These are phyloP conservation scores for Falco novaeseelandiae DNA, from an alignment of 2,797 vertebrate genomes.

Conservation along the genomic window DNA sequence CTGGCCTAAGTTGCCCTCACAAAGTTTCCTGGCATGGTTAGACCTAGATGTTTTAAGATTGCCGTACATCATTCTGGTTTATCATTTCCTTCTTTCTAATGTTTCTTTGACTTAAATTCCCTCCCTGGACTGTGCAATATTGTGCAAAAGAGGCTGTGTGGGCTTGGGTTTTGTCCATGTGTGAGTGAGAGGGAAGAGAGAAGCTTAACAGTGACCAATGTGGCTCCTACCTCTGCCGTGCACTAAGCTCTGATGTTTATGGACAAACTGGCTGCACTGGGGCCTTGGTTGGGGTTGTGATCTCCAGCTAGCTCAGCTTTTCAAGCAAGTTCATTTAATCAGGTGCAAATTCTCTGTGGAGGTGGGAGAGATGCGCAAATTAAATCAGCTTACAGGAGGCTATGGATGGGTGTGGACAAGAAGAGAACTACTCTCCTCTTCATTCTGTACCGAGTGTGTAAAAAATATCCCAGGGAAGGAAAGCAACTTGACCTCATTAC, in stretches of 20 bases:
- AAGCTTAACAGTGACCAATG: neutral
- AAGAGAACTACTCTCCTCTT: neutral
- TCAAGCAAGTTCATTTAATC: neutral
- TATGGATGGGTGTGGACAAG: neutral
- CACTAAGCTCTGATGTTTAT: neutral
- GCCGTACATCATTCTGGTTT: neutral
- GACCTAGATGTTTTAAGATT: neutral
- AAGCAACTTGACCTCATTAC: neutral
- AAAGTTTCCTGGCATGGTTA: neutral
- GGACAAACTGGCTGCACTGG: neutral
- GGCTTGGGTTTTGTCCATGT: neutral
- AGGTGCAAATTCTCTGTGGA: neutral
- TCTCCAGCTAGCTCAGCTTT: neutral
- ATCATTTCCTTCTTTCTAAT: neutral
- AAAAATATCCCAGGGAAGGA: fast-evolving
- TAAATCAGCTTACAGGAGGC: neutral
- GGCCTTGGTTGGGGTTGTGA: neutral
- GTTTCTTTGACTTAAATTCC: neutral
- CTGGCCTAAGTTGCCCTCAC: neutral
- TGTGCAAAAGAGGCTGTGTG: neutral
- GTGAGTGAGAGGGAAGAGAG: neutral
- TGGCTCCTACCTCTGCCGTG: neutral
- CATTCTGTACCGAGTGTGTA: fast-evolving
- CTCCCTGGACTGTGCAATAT: neutral
- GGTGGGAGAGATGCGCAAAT: neutral